Evolutionary conservation across 2,888 invertebrate species (phyloP), one percentile per base, ranked within the genome.

Genomic region (Ceriagrion tenellum): DNA sequence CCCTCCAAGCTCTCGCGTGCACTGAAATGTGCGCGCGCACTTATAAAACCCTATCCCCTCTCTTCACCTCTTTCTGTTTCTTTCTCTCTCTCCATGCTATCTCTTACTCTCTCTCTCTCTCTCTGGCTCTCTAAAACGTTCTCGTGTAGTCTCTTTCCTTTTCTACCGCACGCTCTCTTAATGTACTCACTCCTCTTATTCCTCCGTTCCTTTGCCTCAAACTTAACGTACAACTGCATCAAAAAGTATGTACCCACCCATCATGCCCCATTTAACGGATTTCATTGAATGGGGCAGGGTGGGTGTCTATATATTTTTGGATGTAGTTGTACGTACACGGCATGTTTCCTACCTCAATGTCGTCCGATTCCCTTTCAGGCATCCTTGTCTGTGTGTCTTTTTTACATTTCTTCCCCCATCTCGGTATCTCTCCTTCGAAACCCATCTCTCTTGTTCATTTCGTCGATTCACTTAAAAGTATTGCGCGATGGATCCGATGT

Each of bases 1-100:
- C 20, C 35, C 30, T n/a, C 40, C 40, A 12, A 59, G 10, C 69
- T 40, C 47, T 93, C 93, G 93, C 93, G 93, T 93, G 47, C 93
- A 74, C 56, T 55, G 93, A 74, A 59, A 91, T 59, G 63, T 69
- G 93, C 93, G 93, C 93, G 93, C 93, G 93, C 93, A 93, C 26
- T 69, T 47, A 47, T 20, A 20, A 69, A 30, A n/a, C 91, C 20
- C 47, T 47, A 47, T 47, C 47, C 47, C 47, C 47, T 47, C 47
- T 47, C 47, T 47, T 8, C 47, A 47, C 47, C 47, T 4, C 47
- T 47, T 26, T 63, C 63, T 35, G 47, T 47, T 4, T 8, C 35
- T 63, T 23, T n/a, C n/a, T 55, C 89, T 55, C 26, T 55, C 55
- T 16, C 8, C n/a, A n/a, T 59, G 1, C 35, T 16, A 40, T 47